Base-by-base conservation (phyloP, 2,888 invertebrate species). In the Microplitis deprimator region DNA sequence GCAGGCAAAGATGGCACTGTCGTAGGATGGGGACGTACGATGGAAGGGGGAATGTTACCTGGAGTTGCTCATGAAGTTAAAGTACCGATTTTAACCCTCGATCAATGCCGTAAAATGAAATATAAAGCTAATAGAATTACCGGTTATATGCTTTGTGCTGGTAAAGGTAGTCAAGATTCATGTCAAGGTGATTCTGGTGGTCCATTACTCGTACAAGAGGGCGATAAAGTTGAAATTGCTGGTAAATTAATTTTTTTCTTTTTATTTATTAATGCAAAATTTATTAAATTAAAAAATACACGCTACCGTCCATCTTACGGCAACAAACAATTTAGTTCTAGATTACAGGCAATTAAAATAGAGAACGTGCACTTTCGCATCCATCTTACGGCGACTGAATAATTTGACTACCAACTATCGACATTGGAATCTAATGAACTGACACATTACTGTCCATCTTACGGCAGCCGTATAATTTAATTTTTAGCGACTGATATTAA, bases 181-280 rank as follows among this genome's bases (percentile, higher is more conserved):
- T 97, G 96, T 85, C 96, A 96, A 90, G 96, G 96, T 0, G 96
- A 96, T 89, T 96, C 96, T 83, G 96, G 96, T 16, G 96, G 96
- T 0, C 96, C 96, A 0, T 90, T 96, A 65, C 91, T 96, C 0
- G 90, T 96, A 4, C 94, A 94, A 80, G 93, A 93, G 82, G 95
- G 94, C 50, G 94, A 95, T 77, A 95, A 94, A 88, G 94, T 93
- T 85, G 95, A 96, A 90, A 94, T 96, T 75, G 94, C 95, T 74
- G 96, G 96, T 94, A 85, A 91, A 92, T 85, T 73, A 29, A 1
- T 8, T 8, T 13, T 13, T 50, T 50, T 50, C 13, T 13, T 13
- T 50, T 50, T 8, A 13, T 13, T 50, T 13, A 50, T 13, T 50
- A 5, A 50, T 50, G 10, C 1, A 8, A 13, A 13, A 10, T 50